phyloP scores from a whole-genome alignment of 2,888 invertebrate species.

The Drosophila mettleri region DNA sequence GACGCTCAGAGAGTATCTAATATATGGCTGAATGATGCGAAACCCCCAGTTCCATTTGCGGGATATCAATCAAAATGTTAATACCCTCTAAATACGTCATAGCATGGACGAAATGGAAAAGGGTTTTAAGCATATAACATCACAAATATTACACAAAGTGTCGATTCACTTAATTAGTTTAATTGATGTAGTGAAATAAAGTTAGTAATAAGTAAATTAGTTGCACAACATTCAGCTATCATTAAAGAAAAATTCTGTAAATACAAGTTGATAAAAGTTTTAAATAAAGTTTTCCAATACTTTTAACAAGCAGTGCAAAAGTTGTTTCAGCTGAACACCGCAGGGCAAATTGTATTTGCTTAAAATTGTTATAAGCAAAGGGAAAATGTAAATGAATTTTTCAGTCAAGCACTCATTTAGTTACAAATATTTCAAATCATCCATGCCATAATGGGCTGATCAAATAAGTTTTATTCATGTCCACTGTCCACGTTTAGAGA shows the following conservation, averaged over 20 bases:
- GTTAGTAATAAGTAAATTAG: conserved; percentile 28
- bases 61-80: conserved; percentile 69
- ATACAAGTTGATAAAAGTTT: conserved; percentile 20
- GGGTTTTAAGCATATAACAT: background rate
- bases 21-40: conserved; percentile 41
- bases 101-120: background rate
- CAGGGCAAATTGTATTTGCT: background rate
- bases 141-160: background rate
- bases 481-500: no score
- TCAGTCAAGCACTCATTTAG: background rate
- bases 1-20: conserved; percentile 43
- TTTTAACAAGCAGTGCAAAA: conserved; percentile 11
- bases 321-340: background rate
- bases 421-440: no score
- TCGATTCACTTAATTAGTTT: conserved; percentile 3
- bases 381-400: background rate
- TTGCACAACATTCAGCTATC: conserved; percentile 13
- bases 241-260: conserved; percentile 1
- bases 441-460: background rate
- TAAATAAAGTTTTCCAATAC: conserved; percentile 33
- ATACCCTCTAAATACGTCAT: conserved; percentile 33
- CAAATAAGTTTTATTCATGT: no score
- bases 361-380: background rate
- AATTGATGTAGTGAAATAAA: conserved; percentile 24
- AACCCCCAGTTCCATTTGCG: conserved; percentile 15